These are phyloP conservation scores for Pogonocichla stellata DNA, from an alignment of 2,113 vertebrate species.

Conservation along the genomic window DNA sequence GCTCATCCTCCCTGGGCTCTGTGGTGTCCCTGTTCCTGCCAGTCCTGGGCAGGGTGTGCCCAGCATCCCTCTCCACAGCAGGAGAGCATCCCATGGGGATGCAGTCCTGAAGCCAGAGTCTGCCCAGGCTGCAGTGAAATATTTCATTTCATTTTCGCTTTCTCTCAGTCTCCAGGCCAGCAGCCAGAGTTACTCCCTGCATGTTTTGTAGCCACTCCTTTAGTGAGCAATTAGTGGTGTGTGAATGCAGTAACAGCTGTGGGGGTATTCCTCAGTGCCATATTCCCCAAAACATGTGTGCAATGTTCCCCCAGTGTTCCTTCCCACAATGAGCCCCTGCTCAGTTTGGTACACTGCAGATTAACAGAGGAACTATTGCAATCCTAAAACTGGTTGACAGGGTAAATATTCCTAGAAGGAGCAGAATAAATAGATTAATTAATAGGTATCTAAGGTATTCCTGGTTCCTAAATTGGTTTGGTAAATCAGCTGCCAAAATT, in stretches of 20 bases:
- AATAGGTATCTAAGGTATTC: background rate
- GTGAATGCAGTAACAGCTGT: background rate
- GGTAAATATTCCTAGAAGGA: background rate
- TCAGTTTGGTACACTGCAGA: background rate
- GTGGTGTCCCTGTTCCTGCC: background rate
- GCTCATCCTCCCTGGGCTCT: background rate
- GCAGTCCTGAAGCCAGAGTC: background rate
- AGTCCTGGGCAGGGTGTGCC: background rate
- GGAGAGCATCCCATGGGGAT: fast-evolving
- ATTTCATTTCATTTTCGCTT: fast-evolving
- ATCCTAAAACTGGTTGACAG: background rate
- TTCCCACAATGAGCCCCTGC: background rate
- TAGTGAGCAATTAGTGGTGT: background rate
- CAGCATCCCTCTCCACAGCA: background rate
- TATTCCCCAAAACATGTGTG: background rate
- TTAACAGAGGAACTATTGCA: background rate
- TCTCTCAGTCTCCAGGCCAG: background rate
- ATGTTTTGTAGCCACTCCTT: background rate
- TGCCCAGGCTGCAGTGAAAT: background rate
- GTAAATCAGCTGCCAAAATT: background rate
- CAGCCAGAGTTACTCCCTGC: background rate
- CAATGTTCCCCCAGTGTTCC: background rate
- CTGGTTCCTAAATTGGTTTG: background rate
- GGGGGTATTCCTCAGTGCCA: background rate
- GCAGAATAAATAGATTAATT: background rate